A percentile compares a stretch with the other conserved stretches of the same genome.
These are phyloP conservation scores for Bagarius yarrelli DNA, from an alignment of 2,113 vertebrate species.

Conservation along the genomic window DNA sequence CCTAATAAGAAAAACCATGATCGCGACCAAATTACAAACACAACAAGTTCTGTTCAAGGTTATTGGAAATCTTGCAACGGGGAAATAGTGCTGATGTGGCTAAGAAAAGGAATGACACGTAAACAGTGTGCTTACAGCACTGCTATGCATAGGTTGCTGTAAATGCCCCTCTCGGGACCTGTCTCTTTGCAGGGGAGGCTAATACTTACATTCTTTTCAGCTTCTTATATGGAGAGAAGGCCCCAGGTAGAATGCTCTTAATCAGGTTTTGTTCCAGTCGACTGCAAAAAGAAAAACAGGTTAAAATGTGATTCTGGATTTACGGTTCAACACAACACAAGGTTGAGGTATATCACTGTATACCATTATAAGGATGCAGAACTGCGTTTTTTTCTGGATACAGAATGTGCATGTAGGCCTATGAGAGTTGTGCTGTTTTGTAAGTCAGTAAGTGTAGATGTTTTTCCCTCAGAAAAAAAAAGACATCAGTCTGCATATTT, in stretches of 20 bases:
- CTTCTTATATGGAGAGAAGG: conserved; percentile 94
- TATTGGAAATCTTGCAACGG: conserved; percentile 8
- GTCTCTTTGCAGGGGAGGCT: conserved; percentile 51
- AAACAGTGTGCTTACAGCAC: conserved; percentile 22
- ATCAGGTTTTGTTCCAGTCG: conserved; percentile 98
- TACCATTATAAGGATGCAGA: not conserved
- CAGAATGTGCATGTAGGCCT: not conserved
- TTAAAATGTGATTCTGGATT: not conserved
- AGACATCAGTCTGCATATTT: conserved; percentile 20
- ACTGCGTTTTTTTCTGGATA: not conserved
- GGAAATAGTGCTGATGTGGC: not conserved
- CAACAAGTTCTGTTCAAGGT: conserved; percentile 5
- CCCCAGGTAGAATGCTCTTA: conserved; percentile 87
- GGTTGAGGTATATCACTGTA: not conserved
- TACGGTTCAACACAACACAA: not conserved
- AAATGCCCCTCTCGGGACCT: conserved; percentile 36
- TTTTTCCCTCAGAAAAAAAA: not conserved
- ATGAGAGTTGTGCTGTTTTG: conserved; percentile 1
- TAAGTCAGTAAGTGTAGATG: not conserved
- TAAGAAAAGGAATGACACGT: conserved; percentile 1
- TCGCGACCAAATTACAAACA: conserved; percentile 17
- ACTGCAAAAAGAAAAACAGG: conserved; percentile 62
- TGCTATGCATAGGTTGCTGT: conserved; percentile 30
- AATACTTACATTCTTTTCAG: conserved; percentile 95
- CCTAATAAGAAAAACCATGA: not conserved